A percentile compares a stretch with the other conserved stretches of the same genome.
These are phyloP conservation scores for Zygaena filipendulae DNA, from an alignment of 2,888 invertebrate species.

Conservation along the genomic window DNA sequence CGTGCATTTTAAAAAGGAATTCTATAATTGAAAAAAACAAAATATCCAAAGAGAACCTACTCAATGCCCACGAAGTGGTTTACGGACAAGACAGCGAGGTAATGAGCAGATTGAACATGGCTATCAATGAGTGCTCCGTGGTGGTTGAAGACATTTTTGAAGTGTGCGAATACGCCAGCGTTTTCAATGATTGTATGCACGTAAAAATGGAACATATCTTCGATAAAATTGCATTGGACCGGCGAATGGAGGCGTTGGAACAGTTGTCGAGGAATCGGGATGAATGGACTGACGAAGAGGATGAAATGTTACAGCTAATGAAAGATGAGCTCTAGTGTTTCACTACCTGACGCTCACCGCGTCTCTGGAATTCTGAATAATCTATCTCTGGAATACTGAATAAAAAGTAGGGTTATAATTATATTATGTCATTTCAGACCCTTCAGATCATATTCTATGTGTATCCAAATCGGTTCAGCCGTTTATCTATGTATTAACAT, in stretches of 20 bases:
- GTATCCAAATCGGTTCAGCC: too few species aligned
- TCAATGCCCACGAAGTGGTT: slow-evolving; percentile 40
- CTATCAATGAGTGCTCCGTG: slow-evolving; percentile 35
- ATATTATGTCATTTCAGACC: too few species aligned
- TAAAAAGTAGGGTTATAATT: too few species aligned
- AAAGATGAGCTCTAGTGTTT: slow-evolving; percentile 48
- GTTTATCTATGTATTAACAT: too few species aligned
- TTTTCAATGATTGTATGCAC: slow-evolving; percentile 61
- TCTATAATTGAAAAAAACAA: slow-evolving; percentile 45
- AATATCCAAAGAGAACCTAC: slow-evolving; percentile 30
- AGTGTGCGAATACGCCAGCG: slow-evolving; percentile 51
- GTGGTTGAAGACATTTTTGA: slow-evolving; percentile 44
- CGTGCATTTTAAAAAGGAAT: slow-evolving; percentile 50
- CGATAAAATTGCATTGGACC: slow-evolving; percentile 49
- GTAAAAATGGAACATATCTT: slow-evolving; percentile 57
- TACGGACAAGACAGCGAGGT: slow-evolving; percentile 53
- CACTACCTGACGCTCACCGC: too few species aligned
- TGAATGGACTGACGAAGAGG: slow-evolving; percentile 46
- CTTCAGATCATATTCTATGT: too few species aligned
- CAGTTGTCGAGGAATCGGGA: slow-evolving; percentile 43
- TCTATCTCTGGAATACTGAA: too few species aligned
- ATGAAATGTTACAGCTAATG: slow-evolving; percentile 42
- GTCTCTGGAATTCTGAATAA: too few species aligned
- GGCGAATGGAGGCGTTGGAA: slow-evolving; percentile 50
- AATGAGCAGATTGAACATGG: slow-evolving; percentile 31